These are phyloP conservation scores for Apis laboriosa DNA, from an alignment of 1,140 invertebrate genomes.

Conservation along the genomic window DNA sequence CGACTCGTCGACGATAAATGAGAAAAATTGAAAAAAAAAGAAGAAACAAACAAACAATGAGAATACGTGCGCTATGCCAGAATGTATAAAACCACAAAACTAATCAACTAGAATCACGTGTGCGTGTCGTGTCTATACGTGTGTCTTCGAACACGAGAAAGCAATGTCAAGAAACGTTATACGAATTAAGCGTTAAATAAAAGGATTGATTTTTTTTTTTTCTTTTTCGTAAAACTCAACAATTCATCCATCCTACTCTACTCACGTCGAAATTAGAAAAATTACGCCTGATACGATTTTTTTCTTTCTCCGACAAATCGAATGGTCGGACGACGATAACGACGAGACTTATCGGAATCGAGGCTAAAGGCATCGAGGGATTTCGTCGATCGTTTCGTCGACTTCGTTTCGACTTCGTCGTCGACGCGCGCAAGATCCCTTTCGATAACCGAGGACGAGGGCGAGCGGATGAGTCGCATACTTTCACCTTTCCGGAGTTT, in stretches of 20 bases:
- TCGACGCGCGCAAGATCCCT: neutral
- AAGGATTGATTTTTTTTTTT: slow-evolving; percentile 45
- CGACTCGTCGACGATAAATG: neutral
- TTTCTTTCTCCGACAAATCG: neutral
- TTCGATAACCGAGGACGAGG: slow-evolving; percentile 24
- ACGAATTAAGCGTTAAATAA: slow-evolving; percentile 40
- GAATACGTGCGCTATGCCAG: slow-evolving; percentile 16
- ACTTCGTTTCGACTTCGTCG: neutral
- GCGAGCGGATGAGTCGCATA: slow-evolving; percentile 46
- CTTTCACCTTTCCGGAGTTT: slow-evolving; percentile 60
- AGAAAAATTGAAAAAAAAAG: neutral
- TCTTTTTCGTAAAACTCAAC: slow-evolving; percentile 42
- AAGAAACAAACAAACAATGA: neutral
- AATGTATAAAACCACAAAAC: slow-evolving; percentile 17
- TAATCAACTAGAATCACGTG: slow-evolving; percentile 6
- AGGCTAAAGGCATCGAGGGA: neutral
- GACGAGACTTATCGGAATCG: neutral
- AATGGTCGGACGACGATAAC: neutral
- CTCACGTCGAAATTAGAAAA: neutral
- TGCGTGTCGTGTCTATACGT: slow-evolving; percentile 38
- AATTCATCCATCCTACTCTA: neutral
- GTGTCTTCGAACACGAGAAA: neutral
- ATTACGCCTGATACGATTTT: neutral
- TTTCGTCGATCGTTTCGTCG: neutral
- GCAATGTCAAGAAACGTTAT: slow-evolving; percentile 26